These are phyloP conservation scores for Aphodius sticticus DNA, from an alignment of 2,888 invertebrate genomes.

Conservation along the genomic window DNA sequence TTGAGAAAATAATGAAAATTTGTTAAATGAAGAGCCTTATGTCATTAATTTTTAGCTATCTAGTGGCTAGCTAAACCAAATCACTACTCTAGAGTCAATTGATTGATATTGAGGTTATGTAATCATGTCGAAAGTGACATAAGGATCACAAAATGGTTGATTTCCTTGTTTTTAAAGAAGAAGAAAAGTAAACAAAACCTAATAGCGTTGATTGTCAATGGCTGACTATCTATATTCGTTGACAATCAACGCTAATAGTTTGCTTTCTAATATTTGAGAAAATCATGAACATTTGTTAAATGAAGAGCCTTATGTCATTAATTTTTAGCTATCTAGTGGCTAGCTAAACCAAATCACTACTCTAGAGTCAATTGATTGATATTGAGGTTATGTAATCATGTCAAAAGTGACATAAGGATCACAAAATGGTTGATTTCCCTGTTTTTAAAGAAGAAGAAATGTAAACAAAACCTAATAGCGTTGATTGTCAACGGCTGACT, in stretches of 20 bases:
- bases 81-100: not conserved
- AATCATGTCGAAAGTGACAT: not conserved
- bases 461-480: too few species aligned
- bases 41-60: not conserved
- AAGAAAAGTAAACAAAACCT: too few species aligned
- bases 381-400: not conserved
- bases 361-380: not conserved
- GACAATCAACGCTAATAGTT: too few species aligned
- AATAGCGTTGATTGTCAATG: too few species aligned
- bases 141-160: too few species aligned
- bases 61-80: constrained; percentile 9
- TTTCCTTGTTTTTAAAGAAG: too few species aligned
- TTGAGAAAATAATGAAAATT: not conserved
- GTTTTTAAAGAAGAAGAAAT: too few species aligned
- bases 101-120: not conserved
- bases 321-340: constrained; percentile 4
- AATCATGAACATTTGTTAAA: not conserved
- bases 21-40: not conserved
- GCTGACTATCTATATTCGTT: too few species aligned
- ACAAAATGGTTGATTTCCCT: too few species aligned
- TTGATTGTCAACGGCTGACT: too few species aligned
- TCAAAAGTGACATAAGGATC: not conserved
- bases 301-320: not conserved
- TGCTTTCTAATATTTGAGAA: not conserved
- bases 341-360: constrained; percentile 5